These are phyloP conservation scores for Aphaenogaster rudis DNA, from an alignment of 1,140 invertebrate species.

Conservation along the genomic window DNA sequence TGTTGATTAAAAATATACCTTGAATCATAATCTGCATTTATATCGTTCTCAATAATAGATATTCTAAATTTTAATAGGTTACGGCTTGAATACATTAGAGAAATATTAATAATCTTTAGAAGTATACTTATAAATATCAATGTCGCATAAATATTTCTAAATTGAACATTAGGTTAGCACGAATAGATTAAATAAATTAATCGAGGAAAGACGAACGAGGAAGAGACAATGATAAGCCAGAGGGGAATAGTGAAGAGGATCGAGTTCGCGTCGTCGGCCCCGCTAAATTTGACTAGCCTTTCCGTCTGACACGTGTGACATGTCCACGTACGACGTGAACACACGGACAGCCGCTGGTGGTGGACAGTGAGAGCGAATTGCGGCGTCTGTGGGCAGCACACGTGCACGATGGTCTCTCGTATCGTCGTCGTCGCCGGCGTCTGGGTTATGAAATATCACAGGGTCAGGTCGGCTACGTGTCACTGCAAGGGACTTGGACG, in stretches of 20 bases:
- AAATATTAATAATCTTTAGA: not conserved
- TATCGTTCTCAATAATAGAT: not conserved
- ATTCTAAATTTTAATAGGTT: not conserved
- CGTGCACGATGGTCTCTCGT: constrained; percentile 45
- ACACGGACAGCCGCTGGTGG: not conserved
- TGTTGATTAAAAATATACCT: not conserved
- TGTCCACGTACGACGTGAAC: constrained; percentile 41
- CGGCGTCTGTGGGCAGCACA: constrained; percentile 58
- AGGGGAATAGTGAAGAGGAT: constrained; percentile 25
- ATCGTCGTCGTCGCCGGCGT: constrained; percentile 60
- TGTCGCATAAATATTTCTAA: not conserved
- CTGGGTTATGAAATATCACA: constrained; percentile 76
- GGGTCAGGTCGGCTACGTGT: constrained; percentile 71
- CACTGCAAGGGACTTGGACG: constrained; percentile 62
- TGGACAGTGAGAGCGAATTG: constrained; percentile 60
- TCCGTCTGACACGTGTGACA: constrained; percentile 53
- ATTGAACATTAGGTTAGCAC: not conserved
- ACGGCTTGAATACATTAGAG: not conserved
- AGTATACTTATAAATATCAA: not conserved
- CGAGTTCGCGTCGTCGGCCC: constrained; percentile 21
- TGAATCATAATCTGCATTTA: not conserved
- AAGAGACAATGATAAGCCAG: constrained; percentile 28
- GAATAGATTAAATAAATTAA: constrained; percentile 24
- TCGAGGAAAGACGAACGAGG: not conserved
- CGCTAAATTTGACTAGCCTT: constrained; percentile 48